Evolutionary conservation across 2,113 vertebrate species (phyloP).

Genomic region (Ophthalmotilapia sp.): DNA sequence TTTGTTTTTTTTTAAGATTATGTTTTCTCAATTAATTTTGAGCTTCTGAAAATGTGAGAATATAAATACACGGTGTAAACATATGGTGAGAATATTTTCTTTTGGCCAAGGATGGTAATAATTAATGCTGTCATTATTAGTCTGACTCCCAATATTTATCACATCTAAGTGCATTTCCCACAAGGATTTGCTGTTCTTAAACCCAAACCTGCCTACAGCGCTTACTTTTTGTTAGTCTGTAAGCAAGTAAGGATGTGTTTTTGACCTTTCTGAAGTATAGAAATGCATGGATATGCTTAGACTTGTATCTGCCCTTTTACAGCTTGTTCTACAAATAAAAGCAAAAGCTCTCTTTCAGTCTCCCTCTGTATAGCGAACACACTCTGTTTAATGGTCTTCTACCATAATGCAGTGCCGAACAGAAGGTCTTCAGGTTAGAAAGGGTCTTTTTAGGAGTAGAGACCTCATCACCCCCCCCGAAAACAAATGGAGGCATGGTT

Average conservation of each 20-base stretch:
- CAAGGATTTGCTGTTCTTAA: neutral
- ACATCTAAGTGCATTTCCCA: neutral
- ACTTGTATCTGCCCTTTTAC: neutral
- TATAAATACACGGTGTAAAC: neutral
- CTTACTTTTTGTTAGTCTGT: neutral
- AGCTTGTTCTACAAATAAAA: neutral
- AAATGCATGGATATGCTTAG: neutral
- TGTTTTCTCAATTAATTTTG: neutral
- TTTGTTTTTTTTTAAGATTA: neutral
- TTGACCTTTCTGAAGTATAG: neutral
- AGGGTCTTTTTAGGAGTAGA: neutral
- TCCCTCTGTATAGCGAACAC: neutral
- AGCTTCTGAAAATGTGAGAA: neutral
- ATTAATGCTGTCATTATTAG: neutral
- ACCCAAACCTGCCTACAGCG: neutral
- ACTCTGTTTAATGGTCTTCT: neutral
- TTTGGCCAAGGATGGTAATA: neutral
- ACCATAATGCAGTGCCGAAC: neutral
- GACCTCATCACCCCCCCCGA: neutral
- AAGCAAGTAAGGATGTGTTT: neutral
- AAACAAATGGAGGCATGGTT: conserved; percentile 36
- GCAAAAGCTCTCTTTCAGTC: neutral
- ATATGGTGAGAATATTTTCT: neutral
- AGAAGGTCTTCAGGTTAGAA: conserved; percentile 18
- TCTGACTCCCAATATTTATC: neutral